Conservation (phyloP, 2,888 invertebrate genomes). For the Calameuta pallipes region DNA sequence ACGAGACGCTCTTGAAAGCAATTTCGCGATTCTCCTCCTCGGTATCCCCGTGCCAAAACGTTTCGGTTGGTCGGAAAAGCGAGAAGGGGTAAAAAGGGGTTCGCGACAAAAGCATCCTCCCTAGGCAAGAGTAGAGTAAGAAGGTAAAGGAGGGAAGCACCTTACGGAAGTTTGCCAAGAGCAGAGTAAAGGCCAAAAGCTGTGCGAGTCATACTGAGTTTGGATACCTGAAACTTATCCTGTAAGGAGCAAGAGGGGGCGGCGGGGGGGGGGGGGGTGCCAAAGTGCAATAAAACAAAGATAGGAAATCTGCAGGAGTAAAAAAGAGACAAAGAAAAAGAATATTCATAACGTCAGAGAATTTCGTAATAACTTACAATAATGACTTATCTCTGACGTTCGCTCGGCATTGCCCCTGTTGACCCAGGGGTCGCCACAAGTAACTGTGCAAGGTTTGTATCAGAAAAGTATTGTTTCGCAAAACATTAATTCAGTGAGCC, state of each 20-base stretch:
- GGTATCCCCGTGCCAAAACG: not conserved
- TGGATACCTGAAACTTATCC: not conserved
- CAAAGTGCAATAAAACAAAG: not conserved
- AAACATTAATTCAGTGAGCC: not conserved
- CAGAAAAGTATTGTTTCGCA: not conserved
- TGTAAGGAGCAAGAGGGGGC: not conserved
- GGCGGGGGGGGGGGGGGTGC: not conserved
- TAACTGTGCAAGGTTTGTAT: not conserved
- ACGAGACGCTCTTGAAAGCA: not conserved
- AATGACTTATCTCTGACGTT: not conserved
- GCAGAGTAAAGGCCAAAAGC: not conserved
- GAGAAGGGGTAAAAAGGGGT: not conserved
- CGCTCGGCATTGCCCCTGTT: not conserved
- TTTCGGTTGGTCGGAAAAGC: not conserved
- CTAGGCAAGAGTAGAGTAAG: not conserved
- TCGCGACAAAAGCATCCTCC: not conserved
- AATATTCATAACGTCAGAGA: not conserved
- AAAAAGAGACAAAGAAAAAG: conserved; percentile 18
- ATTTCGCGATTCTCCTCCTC: not conserved
- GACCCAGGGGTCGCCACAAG: not conserved
- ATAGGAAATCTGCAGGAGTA: not conserved
- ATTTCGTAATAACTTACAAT: not conserved
- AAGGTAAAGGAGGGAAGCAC: not conserved
- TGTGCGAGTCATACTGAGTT: not conserved
- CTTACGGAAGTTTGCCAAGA: not conserved